Conservation (phyloP, 92 coral and sea anemone genomes). For the Anthopleura xanthogrammica region DNA sequence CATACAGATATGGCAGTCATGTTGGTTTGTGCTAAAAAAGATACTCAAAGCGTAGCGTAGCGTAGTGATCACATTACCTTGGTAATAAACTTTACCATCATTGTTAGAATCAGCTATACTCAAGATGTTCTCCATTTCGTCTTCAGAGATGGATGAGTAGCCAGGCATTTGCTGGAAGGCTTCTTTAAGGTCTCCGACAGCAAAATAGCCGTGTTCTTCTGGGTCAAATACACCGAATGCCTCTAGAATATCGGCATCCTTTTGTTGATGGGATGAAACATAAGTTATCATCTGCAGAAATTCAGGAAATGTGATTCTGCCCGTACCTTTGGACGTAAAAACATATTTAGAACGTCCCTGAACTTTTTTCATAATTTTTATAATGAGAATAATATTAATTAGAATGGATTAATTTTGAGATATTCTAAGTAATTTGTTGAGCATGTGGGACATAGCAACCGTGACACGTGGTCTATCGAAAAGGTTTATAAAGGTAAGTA, state of each 20-base stretch:
- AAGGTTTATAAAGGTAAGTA: background rate
- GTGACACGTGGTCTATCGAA: background rate
- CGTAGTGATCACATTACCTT: slow-evolving; percentile 44
- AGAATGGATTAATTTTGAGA: no score
- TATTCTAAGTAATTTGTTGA: no score
- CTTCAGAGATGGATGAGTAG: slow-evolving; percentile 16
- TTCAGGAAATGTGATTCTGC: slow-evolving; percentile 49
- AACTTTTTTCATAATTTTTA: no score
- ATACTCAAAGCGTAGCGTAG: no score
- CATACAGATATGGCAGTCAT: no score
- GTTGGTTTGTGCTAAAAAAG: no score
- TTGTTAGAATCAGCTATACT: slow-evolving; percentile 58
- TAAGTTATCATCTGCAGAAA: slow-evolving; percentile 47
- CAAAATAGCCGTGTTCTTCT: slow-evolving; percentile 63
- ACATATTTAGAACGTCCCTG: background rate
- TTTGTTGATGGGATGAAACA: slow-evolving; percentile 29
- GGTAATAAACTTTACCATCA: slow-evolving; percentile 60
- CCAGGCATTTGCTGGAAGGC: slow-evolving; percentile 66
- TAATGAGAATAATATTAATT: no score
- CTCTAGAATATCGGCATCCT: slow-evolving; percentile 51
- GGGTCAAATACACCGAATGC: slow-evolving; percentile 78
- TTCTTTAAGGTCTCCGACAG: slow-evolving; percentile 44
- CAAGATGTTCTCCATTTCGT: slow-evolving; percentile 53
- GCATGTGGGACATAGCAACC: no score
- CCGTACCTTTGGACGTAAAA: slow-evolving; percentile 17